Conservation (phyloP, 2,113 vertebrate species). For the Microtus pennsylvanicus region DNA sequence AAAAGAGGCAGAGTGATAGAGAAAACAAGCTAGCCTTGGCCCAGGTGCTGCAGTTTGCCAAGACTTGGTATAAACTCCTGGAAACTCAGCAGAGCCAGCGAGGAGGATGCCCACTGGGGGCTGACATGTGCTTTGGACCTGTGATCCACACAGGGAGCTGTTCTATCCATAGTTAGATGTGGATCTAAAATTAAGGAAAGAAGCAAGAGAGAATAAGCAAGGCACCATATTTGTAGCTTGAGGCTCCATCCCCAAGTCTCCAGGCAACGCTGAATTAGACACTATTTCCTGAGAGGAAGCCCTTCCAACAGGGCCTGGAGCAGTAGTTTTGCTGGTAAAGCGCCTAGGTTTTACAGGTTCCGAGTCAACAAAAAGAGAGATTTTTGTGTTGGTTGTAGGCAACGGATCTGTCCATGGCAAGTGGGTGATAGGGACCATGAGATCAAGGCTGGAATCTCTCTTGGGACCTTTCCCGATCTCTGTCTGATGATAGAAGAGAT, state of each 20-base stretch:
- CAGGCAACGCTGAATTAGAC: too few species aligned
- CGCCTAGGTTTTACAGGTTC: not conserved
- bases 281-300: not conserved
- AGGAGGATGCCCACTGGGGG: not conserved
- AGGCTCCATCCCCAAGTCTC: too few species aligned
- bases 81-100: not conserved
- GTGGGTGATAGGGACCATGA: not conserved
- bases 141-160: not conserved
- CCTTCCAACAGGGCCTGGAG: not conserved
- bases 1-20: not conserved
- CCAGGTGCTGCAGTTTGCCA: not conserved
- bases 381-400: not conserved
- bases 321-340: too few species aligned
- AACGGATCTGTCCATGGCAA: not conserved
- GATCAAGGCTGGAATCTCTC: not conserved
- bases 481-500: not conserved
- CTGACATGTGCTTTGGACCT: not conserved
- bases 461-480: not conserved
- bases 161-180: not conserved
- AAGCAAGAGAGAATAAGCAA: not conserved
- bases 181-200: not conserved
- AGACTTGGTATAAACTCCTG: not conserved
- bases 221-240: not conserved
- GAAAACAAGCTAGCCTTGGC: not conserved
- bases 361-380: not conserved